These are phyloP conservation scores for Chauna torquata DNA, from an alignment of 2,113 vertebrate genomes.

Conservation along the genomic window DNA sequence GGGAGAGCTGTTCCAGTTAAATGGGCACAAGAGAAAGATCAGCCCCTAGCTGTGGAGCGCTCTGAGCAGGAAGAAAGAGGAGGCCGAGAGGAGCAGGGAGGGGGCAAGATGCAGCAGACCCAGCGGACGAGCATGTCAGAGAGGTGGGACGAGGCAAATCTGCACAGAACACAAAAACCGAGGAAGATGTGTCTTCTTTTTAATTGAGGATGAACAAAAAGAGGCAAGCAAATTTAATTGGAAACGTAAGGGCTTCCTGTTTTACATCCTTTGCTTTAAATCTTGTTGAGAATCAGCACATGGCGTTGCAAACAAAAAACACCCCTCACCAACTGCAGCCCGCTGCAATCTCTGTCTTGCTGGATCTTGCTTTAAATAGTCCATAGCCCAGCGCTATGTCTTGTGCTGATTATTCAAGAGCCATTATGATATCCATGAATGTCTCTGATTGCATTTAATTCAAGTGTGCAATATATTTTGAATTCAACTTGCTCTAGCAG, in stretches of 20 bases:
- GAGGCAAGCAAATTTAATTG: constrained; percentile 28
- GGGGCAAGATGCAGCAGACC: background rate
- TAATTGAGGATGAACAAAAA: background rate
- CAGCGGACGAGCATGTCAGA: background rate
- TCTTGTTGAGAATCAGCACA: constrained; percentile 44
- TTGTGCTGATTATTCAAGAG: constrained; percentile 69
- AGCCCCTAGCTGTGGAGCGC: background rate
- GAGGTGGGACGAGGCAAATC: background rate
- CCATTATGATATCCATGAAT: constrained; percentile 60
- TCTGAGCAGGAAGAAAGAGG: background rate
- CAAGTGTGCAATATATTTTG: constrained; percentile 63
- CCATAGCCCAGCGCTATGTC: constrained; percentile 67
- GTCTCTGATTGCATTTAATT: constrained; percentile 72
- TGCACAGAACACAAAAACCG: background rate
- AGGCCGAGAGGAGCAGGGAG: background rate
- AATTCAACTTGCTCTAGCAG: constrained; percentile 35
- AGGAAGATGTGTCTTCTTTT: background rate
- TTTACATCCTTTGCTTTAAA: constrained; percentile 41
- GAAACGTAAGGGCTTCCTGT: constrained; percentile 36
- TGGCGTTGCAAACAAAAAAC: constrained; percentile 25
- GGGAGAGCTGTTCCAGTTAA: constrained; percentile 26
- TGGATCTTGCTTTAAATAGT: constrained; percentile 45
- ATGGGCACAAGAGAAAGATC: constrained; percentile 47
- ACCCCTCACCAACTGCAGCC: background rate
- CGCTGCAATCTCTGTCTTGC: constrained; percentile 22